These are phyloP conservation scores for Cremastinae sp. DNA, from an alignment of 2,888 invertebrate species.

Conservation along the genomic window DNA sequence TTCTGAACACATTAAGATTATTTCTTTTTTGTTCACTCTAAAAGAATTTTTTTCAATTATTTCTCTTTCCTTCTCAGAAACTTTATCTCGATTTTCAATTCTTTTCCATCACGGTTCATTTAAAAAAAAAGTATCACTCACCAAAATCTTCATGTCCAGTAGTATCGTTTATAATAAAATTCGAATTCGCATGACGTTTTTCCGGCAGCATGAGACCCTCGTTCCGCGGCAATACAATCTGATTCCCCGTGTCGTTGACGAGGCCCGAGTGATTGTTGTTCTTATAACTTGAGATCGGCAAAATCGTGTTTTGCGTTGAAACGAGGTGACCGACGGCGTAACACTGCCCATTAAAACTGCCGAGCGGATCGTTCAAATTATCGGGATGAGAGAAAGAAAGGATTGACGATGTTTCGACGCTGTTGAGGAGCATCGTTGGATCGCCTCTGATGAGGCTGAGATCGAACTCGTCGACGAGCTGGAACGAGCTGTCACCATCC, in stretches of 20 bases:
- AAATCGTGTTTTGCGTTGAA: slow-evolving; percentile 64
- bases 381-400: slow-evolving; percentile 66
- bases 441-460: slow-evolving; percentile 77
- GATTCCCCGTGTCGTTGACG: slow-evolving; percentile 71
- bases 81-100: not conserved
- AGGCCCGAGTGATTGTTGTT: slow-evolving; percentile 29
- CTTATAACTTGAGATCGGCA: slow-evolving; percentile 37
- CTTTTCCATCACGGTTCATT: too few relatives aligned
- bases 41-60: not conserved
- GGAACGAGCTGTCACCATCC: slow-evolving; percentile 54
- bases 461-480: slow-evolving; percentile 75
- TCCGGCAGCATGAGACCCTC: slow-evolving; percentile 72
- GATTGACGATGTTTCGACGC: slow-evolving; percentile 57
- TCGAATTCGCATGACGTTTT: slow-evolving; percentile 63
- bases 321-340: slow-evolving; percentile 77
- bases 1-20: too few relatives aligned
- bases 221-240: slow-evolving; percentile 80
- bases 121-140: slow-evolving; percentile 52
- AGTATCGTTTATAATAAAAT: slow-evolving; percentile 6
- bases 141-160: slow-evolving; percentile 67
- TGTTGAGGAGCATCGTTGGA: slow-evolving; percentile 70
- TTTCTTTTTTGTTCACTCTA: not conserved
- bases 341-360: slow-evolving; percentile 60
- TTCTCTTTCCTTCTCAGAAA: not conserved
- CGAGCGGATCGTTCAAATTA: slow-evolving; percentile 66